Conservation (phyloP, 2,797 vertebrate genomes). For the Acipenser ruthenus region DNA sequence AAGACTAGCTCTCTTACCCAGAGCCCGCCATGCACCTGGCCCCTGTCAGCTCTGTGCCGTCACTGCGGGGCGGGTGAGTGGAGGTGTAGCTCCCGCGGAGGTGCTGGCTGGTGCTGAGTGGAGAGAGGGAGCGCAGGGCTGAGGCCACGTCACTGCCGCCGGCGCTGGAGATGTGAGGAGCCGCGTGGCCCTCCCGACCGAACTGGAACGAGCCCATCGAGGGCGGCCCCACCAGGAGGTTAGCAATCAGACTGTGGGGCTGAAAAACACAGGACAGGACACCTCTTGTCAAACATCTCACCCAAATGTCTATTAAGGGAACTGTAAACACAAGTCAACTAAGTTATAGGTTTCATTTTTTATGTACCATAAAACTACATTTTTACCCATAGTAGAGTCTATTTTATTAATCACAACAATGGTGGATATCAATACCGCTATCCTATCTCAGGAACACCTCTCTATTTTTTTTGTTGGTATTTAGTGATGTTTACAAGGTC, state of each 20-base stretch:
- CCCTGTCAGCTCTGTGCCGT: conserved; percentile 38
- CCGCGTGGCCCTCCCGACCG: conserved; percentile 65
- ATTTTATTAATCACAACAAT: too few species aligned
- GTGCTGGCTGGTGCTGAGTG: conserved; percentile 70
- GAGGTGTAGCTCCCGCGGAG: conserved; percentile 55
- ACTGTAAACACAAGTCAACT: too few species aligned
- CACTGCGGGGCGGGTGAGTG: conserved; percentile 36
- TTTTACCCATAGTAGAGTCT: too few species aligned
- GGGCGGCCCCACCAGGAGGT: conserved; percentile 75
- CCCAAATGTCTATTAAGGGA: too few species aligned
- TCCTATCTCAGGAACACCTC: too few species aligned
- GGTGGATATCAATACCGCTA: too few species aligned
- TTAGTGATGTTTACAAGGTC: too few species aligned
- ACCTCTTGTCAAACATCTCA: too few species aligned
- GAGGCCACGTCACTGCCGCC: conserved; percentile 68
- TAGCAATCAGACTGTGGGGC: conserved; percentile 92
- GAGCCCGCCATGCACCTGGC: conserved; percentile 73
- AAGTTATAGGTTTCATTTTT: too few species aligned
- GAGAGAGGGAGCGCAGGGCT: conserved; percentile 84
- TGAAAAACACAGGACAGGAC: conserved; percentile 35
- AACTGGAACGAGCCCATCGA: conserved; percentile 69
- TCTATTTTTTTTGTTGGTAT: too few species aligned
- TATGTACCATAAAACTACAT: too few species aligned
- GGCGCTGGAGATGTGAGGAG: conserved; percentile 59
- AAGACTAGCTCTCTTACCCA: conserved; percentile 54